Conservation (phyloP, 2,888 invertebrate species). For the Lasioglossum figueresi region DNA sequence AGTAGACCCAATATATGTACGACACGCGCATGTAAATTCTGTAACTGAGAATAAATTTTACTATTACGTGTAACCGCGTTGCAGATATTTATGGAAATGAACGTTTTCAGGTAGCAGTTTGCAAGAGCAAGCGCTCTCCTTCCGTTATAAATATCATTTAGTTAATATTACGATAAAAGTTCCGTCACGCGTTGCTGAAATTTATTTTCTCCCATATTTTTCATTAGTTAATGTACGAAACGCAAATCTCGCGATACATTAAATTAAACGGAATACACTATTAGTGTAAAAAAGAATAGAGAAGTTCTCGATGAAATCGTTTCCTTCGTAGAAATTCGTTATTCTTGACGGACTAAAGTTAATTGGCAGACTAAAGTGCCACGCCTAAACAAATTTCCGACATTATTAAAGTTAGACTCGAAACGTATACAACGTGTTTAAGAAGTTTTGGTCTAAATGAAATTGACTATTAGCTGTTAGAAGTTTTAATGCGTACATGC, state of each 20-base stretch:
- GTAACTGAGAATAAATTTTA: background rate
- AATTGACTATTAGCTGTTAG: slow-evolving; percentile 1
- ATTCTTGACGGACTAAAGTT: background rate
- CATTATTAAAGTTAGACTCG: background rate
- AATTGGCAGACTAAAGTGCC: background rate
- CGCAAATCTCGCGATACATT: background rate
- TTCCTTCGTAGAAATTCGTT: background rate
- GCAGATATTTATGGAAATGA: slow-evolving; percentile 8
- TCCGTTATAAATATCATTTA: background rate
- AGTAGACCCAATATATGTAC: background rate
- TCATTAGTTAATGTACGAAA: background rate
- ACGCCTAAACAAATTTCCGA: background rate
- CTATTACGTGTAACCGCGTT: background rate
- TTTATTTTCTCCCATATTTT: background rate
- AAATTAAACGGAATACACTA: background rate
- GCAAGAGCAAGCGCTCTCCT: background rate
- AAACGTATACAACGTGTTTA: background rate
- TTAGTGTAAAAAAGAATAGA: background rate
- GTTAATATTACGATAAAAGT: background rate
- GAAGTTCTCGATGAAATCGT: background rate
- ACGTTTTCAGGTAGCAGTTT: background rate
- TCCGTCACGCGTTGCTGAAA: background rate
- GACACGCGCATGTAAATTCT: background rate
- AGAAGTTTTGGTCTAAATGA: background rate
- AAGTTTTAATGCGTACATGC: slow-evolving; percentile 5